Conservation (phyloP, 2,797 vertebrate species). For the Anolis apletophallus region DNA sequence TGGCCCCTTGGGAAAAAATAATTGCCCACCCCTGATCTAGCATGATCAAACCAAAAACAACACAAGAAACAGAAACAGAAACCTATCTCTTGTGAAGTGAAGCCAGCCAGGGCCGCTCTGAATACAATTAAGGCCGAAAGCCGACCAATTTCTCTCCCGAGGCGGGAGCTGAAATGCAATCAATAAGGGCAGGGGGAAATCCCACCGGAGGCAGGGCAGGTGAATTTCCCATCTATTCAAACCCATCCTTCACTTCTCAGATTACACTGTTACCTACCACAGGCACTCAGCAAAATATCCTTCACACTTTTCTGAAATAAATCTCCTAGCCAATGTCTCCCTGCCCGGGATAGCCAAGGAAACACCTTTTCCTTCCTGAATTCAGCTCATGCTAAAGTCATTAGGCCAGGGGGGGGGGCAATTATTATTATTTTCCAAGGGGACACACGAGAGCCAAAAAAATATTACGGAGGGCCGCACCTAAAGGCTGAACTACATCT, state of each 20-base stretch:
- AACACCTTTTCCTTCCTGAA: conserved; percentile 47
- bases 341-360: conserved; percentile 31
- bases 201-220: conserved; percentile 65
- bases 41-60: too few relatives aligned
- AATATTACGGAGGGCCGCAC: too few relatives aligned
- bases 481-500: too few relatives aligned
- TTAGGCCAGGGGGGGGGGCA: too few relatives aligned
- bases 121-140: conserved; percentile 74
- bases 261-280: conserved; percentile 61
- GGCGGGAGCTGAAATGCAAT: conserved; percentile 57
- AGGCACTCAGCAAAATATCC: conserved; percentile 64
- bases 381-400: conserved; percentile 27
- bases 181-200: conserved; percentile 68
- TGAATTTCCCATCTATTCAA: conserved; percentile 77
- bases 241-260: conserved; percentile 62
- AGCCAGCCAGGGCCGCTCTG: conserved; percentile 51
- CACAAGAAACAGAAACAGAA: conserved; percentile 20
- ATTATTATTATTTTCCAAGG: too few relatives aligned
- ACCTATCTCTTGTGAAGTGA: conserved; percentile 50
- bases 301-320: conserved; percentile 57
- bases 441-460: too few relatives aligned
- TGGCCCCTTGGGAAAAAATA: too few relatives aligned
- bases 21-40: too few relatives aligned
- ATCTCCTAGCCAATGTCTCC: conserved; percentile 49
- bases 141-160: conserved; percentile 64